Conservation (phyloP, 2,888 invertebrate genomes). For the Acleris sparsana region DNA sequence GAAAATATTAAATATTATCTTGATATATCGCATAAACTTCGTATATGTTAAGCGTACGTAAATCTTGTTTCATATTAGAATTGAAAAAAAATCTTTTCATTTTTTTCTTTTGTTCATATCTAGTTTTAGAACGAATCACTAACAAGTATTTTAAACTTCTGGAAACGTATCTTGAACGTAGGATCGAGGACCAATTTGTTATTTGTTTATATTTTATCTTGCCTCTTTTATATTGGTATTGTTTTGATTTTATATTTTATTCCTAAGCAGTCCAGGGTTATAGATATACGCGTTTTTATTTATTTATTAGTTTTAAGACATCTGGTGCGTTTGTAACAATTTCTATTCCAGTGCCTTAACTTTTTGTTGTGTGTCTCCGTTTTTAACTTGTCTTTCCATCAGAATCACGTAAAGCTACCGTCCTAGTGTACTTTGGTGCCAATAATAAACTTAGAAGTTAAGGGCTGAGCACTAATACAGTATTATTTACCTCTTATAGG, state of each 20-base stretch:
- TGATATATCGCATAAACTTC: no score
- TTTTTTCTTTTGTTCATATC: conserved; percentile 1
- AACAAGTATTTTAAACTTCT: conserved; percentile 3
- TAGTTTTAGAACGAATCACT: conserved; percentile 4
- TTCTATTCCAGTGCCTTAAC: conserved; percentile 39
- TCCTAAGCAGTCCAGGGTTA: conserved; percentile 17
- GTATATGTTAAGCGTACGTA: neutral
- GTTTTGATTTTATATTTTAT: conserved; percentile 34
- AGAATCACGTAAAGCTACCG: conserved; percentile 39
- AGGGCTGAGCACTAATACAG: neutral
- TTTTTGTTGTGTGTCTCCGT: conserved; percentile 23
- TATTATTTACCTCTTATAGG: neutral
- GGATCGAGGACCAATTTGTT: conserved; percentile 46
- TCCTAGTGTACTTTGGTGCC: conserved; percentile 47
- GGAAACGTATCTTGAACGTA: conserved; percentile 13
- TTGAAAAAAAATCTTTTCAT: no score
- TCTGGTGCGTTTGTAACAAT: conserved; percentile 24
- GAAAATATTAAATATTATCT: conserved; percentile 1
- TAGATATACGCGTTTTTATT: conserved; percentile 20
- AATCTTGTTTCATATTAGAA: no score
- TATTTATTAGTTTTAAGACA: conserved; percentile 14
- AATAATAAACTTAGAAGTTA: conserved; percentile 37
- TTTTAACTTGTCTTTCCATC: conserved; percentile 19
- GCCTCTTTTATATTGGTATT: conserved; percentile 28
- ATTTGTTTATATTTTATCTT: conserved; percentile 35